Evolutionary conservation across 2,113 vertebrate genomes (phyloP).

Genomic region (Dasyornis broadbenti): DNA sequence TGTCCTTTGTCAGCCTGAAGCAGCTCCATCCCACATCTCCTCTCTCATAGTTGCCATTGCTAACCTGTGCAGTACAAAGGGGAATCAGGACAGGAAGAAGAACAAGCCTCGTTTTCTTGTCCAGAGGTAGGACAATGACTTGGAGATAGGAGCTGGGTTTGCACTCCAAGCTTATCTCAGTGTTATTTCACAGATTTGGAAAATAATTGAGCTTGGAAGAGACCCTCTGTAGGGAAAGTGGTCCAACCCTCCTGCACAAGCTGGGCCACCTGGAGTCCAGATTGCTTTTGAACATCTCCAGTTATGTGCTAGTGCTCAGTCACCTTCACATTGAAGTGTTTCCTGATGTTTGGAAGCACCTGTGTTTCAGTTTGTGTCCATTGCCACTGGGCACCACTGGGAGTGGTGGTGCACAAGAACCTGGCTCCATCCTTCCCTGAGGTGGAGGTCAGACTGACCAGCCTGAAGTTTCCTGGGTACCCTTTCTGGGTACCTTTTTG

Average conservation of each 20-base stretch:
- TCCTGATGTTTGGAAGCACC: not conserved
- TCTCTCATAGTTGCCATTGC: not conserved
- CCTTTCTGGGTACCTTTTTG: not conserved
- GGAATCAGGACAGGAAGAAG: not conserved
- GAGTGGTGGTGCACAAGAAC: too few relatives aligned
- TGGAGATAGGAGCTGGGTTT: not conserved
- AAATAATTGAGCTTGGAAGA: not conserved
- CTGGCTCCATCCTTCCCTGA: not conserved
- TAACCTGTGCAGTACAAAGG: not conserved
- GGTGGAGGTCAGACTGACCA: not conserved
- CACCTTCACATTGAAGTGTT: not conserved
- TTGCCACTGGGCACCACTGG: not conserved
- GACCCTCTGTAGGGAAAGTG: not conserved
- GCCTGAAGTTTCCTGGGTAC: not conserved
- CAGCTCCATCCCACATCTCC: not conserved
- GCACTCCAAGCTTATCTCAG: not conserved
- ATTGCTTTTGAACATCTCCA: not conserved
- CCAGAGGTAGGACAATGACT: not conserved
- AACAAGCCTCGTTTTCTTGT: not conserved
- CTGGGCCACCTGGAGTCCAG: not conserved
- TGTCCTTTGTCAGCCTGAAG: not conserved
- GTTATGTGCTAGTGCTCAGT: not conserved
- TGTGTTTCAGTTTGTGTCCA: not conserved
- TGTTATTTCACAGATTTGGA: not conserved
- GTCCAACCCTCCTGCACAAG: not conserved